Evolutionary conservation across 35 echinoderm and acorn worm genomes (phyloP), one percentile per base, ranked within the genome.

Genomic region (Amphiura filiformis): DNA sequence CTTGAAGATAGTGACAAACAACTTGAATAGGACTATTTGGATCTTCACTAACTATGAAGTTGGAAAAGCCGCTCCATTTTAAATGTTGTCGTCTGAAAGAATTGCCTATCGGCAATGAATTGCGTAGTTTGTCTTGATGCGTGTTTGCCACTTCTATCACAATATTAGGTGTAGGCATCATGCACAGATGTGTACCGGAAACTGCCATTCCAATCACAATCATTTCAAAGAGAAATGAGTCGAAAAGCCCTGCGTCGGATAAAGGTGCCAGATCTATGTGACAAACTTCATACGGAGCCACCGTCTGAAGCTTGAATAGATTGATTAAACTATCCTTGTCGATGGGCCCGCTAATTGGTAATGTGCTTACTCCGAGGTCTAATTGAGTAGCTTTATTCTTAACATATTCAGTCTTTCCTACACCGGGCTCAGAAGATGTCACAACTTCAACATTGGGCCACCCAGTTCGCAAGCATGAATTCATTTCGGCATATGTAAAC

Each of bases 351-450:
- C 85, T 75, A 11, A 87, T 34, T 23, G 61, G 61, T 26, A 70
- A 26, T 15, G 61, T 70, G 61, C 26, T 5, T 3, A 70, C 17
- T 4, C 61, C 61, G 7, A 70, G 61, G 26, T 70, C 28, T 3
- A 13, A 4, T 18, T 70, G 15, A 70, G 1, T 13, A 3, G 82
- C 82, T 23, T 15, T 84, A 38, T 39, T 38, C 36, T 57, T 36
- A 20, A 87, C 39, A 56, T 87, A 87, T 33, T 87, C 85, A 20
- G 85, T 76, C 39, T 87, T 87, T 32, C 85, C 85, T 76, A 78
- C 65, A 5, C 85, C 85, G 40, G 65, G 85, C 14, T 76, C 36
- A 14, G 64, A 34, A 26, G 85, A 87, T 14, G 85, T 87, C 34
- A 39, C 64, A 34, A 39, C 64, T 56, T 87, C 75, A 14, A 87